Conservation (phyloP, 2,888 invertebrate species). For the Diplazon laetatorius region DNA sequence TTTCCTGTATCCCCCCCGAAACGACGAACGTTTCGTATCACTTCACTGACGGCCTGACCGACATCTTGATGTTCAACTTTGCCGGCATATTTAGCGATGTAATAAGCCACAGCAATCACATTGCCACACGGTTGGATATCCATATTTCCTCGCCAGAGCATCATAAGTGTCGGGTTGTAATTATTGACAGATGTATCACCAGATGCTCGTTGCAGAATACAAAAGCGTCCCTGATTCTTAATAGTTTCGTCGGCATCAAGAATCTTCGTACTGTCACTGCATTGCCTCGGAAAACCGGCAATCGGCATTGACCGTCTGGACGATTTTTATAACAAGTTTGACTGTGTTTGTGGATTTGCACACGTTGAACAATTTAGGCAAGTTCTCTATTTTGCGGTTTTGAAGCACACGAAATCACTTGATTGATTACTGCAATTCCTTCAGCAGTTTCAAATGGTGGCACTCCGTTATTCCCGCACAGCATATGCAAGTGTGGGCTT, state of each 20-base stretch:
- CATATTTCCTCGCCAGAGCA: slow-evolving; percentile 75
- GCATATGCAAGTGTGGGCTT: slow-evolving; percentile 76
- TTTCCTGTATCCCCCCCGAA: slow-evolving; percentile 27
- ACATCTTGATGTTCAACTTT: slow-evolving; percentile 59
- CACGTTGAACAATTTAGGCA: slow-evolving; percentile 56
- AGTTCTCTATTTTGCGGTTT: slow-evolving; percentile 61
- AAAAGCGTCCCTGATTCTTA: slow-evolving; percentile 73
- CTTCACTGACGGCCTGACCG: slow-evolving; percentile 53
- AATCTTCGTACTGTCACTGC: slow-evolving; percentile 64
- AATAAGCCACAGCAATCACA: slow-evolving; percentile 73
- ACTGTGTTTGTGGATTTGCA: slow-evolving; percentile 66
- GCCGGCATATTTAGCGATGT: slow-evolving; percentile 63
- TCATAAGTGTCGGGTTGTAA: slow-evolving; percentile 71
- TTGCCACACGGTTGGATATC: slow-evolving; percentile 76
- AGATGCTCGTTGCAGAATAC: slow-evolving; percentile 69
- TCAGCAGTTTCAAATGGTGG: slow-evolving; percentile 65
- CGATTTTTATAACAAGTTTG: slow-evolving; percentile 62
- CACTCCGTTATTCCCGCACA: slow-evolving; percentile 70
- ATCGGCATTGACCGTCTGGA: slow-evolving; percentile 60
- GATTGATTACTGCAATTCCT: slow-evolving; percentile 61
- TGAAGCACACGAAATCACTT: slow-evolving; percentile 58
- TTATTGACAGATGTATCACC: slow-evolving; percentile 70
- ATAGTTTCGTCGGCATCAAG: slow-evolving; percentile 72
- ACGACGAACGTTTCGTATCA: slow-evolving; percentile 39
- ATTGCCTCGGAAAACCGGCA: slow-evolving; percentile 69